Conservation (phyloP, 1,140 invertebrate species). For the Achroia grisella region DNA sequence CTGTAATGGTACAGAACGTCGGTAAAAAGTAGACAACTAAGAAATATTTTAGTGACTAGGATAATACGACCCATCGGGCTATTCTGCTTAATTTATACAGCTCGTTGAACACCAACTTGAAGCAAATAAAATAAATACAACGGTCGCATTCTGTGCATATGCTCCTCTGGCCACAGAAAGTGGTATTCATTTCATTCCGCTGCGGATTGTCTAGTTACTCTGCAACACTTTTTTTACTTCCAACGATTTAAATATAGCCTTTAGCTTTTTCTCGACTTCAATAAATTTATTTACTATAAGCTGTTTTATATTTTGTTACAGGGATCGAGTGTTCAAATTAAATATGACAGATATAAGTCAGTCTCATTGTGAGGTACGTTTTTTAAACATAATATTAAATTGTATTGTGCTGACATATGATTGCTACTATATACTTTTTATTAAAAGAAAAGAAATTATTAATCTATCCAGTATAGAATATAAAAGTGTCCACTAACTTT, state of each 20-base stretch:
- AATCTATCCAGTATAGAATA: no score
- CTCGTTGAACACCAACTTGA: conserved; percentile 24
- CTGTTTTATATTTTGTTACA: conserved; percentile 70
- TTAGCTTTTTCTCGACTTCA: no score
- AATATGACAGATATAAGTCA: conserved; percentile 82
- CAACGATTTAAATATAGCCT: conserved; percentile 12
- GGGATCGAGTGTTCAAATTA: conserved; percentile 81
- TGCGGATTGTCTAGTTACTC: conserved; percentile 21
- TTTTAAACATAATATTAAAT: background rate
- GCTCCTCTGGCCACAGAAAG: conserved; percentile 20
- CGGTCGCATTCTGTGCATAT: conserved; percentile 21
- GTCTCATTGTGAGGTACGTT: conserved; percentile 81
- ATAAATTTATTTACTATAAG: background rate
- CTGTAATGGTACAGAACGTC: background rate
- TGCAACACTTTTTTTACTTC: conserved; percentile 14
- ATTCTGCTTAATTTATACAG: conserved; percentile 30
- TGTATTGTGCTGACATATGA: no score
- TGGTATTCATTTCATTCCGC: conserved; percentile 18
- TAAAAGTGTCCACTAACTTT: background rate
- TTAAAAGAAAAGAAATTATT: background rate
- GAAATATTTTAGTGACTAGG: conserved; percentile 10
- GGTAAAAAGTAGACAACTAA: background rate
- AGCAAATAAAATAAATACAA: conserved; percentile 21
- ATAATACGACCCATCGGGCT: conserved; percentile 15
- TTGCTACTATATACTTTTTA: no score